phyloP scores from a whole-genome alignment of 2,888 invertebrate species.

The Volucella bombylans region DNA sequence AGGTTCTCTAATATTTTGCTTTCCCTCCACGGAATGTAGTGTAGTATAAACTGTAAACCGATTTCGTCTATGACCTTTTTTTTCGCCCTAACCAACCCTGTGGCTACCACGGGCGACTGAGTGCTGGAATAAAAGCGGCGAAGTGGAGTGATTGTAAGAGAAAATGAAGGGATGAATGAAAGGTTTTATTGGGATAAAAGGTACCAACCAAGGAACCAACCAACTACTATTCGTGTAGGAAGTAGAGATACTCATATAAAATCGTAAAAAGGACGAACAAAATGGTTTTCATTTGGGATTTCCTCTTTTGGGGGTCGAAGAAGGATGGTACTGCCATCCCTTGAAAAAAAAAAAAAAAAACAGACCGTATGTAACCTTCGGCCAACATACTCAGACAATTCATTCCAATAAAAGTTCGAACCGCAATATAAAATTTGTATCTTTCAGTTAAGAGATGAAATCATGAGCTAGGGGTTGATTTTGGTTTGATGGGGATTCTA shows the following conservation, averaged over 20 bases:
- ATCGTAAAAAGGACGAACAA: too few species aligned
- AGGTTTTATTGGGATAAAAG: too few species aligned
- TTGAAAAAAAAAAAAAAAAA: too few species aligned
- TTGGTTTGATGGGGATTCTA: background rate
- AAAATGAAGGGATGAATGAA: too few species aligned
- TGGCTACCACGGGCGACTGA: background rate
- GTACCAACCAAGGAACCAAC: too few species aligned
- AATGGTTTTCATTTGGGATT: too few species aligned
- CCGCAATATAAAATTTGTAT: constrained; percentile 49
- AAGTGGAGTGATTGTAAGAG: background rate
- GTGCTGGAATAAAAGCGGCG: background rate
- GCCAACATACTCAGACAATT: constrained; percentile 53
- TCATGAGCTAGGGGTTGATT: constrained; percentile 4
- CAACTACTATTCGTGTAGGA: too few species aligned
- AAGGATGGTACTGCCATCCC: too few species aligned
- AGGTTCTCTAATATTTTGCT: constrained; percentile 48
- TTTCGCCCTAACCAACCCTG: background rate
- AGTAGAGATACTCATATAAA: too few species aligned
- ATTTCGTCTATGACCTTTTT: constrained; percentile 47
- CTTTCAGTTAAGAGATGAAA: constrained; percentile 26
- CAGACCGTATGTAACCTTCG: too few species aligned
- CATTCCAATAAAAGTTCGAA: constrained; percentile 60
- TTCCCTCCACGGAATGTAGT: constrained; percentile 48
- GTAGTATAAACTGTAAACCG: constrained; percentile 63
- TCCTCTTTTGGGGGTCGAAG: too few species aligned